phyloP scores from a whole-genome alignment of 2,113 vertebrate genomes.

The Phrynosoma blainvillii region DNA sequence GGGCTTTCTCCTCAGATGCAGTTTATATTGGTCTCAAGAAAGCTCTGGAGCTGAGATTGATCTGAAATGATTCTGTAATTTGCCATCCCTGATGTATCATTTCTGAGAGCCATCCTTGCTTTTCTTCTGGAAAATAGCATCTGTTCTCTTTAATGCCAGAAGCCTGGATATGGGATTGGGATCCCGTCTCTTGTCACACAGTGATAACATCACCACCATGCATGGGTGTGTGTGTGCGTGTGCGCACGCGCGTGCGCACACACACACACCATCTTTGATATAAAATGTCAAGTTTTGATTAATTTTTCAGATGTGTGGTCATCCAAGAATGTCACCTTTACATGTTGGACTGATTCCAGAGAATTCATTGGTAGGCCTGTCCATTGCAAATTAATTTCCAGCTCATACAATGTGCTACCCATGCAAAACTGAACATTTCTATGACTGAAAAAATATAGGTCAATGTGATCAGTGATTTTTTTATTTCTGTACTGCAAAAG shows the following conservation, averaged over 20 bases:
- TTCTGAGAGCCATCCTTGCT: not conserved
- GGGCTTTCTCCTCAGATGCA: not conserved
- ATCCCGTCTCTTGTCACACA: not conserved
- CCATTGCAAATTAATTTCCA: not conserved
- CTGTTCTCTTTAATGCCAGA: not conserved
- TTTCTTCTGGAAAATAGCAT: not conserved
- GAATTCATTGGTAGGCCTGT: not conserved
- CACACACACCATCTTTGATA: not conserved
- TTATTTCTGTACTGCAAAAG: too few relatives aligned
- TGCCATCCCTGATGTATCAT: not conserved
- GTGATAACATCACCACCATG: not conserved
- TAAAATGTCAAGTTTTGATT: not conserved
- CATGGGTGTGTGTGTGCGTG: too few relatives aligned
- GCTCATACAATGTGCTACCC: not conserved
- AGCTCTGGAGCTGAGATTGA: too few relatives aligned
- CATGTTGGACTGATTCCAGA: conserved; percentile 4
- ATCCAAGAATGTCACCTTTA: not conserved
- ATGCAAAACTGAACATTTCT: too few relatives aligned
- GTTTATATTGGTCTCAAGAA: not conserved
- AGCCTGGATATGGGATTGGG: not conserved
- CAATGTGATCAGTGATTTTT: too few relatives aligned
- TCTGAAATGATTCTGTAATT: not conserved
- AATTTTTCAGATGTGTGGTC: not conserved
- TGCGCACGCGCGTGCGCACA: too few relatives aligned
- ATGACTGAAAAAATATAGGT: too few relatives aligned